phyloP scores from a whole-genome alignment of 2,888 invertebrate genomes.

The Theodoxus fluviatilis region DNA sequence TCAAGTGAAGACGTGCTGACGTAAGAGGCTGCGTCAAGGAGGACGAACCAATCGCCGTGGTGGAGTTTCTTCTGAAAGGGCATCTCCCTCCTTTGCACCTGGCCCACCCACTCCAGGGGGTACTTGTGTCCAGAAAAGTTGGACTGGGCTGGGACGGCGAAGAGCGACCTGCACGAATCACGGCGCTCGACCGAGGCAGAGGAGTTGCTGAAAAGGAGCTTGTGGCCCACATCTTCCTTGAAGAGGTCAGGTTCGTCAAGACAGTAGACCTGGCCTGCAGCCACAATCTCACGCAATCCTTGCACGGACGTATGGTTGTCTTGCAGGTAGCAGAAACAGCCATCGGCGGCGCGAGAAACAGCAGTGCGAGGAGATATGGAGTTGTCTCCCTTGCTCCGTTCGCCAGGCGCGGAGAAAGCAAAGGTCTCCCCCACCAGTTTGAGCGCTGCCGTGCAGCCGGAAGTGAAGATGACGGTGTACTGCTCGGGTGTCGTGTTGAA shows the following conservation, averaged over 20 bases:
- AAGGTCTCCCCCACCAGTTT: constrained; percentile 86
- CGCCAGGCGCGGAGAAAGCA: constrained; percentile 25
- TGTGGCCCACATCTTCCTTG: background rate
- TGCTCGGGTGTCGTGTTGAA: constrained; percentile 82
- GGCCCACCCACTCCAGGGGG: constrained; percentile 77
- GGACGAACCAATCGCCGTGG: constrained; percentile 67
- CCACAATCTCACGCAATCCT: constrained; percentile 83
- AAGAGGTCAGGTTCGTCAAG: background rate
- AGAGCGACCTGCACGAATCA: constrained; percentile 66
- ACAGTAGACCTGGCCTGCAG: constrained; percentile 26
- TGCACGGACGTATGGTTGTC: constrained; percentile 96
- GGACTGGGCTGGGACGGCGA: constrained; percentile 90
- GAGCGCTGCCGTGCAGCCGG: constrained; percentile 87
- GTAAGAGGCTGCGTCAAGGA: constrained; percentile 87
- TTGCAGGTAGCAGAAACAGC: constrained; percentile 80
- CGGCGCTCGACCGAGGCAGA: constrained; percentile 1
- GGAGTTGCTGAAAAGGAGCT: background rate
- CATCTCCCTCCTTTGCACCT: constrained; percentile 71
- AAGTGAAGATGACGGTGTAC: constrained; percentile 91
- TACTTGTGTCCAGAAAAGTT: constrained; percentile 94
- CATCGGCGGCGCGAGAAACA: too few relatives aligned
- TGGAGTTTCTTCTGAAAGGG: constrained; percentile 35
- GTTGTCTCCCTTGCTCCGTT: too few relatives aligned
- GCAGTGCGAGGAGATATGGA: too few relatives aligned
- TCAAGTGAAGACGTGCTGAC: constrained; percentile 81